Percentiles rank a stretch among this genome's conserved stretches.
Conservation (phyloP, 2,888 invertebrate species). For the Lasioglossum lativentre region DNA sequence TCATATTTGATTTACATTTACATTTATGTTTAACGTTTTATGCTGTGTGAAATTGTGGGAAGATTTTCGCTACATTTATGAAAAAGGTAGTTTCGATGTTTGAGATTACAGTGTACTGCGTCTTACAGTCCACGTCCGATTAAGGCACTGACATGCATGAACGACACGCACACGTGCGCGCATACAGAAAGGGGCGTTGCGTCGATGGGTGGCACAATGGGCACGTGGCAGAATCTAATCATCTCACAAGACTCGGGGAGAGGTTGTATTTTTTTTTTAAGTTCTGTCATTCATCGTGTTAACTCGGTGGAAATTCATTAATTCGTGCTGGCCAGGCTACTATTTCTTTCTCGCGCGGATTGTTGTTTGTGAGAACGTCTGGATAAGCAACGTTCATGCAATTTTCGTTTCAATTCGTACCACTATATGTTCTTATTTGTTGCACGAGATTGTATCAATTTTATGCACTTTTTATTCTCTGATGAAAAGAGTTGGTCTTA, state of each 20-base stretch:
- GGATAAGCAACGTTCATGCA: neutral
- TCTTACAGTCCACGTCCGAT: slow-evolving; percentile 73
- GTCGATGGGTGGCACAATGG: slow-evolving; percentile 72
- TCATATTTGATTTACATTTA: neutral
- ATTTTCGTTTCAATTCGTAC: neutral
- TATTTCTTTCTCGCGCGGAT: neutral
- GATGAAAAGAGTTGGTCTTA: neutral
- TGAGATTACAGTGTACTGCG: slow-evolving; percentile 69
- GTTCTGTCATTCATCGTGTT: slow-evolving; percentile 59
- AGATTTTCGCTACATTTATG: neutral
- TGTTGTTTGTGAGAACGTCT: slow-evolving; percentile 12
- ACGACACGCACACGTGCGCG: slow-evolving; percentile 53
- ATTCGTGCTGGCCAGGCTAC: slow-evolving; percentile 38
- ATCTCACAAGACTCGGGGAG: slow-evolving; percentile 64
- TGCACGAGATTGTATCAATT: neutral
- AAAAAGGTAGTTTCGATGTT: slow-evolving; percentile 20
- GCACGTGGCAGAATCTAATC: slow-evolving; percentile 81
- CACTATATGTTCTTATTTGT: neutral
- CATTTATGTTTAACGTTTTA: neutral
- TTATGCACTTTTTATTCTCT: neutral
- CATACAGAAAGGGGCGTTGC: slow-evolving; percentile 62
- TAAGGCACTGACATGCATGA: slow-evolving; percentile 62
- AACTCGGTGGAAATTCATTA: slow-evolving; percentile 72
- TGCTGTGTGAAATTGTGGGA: neutral
- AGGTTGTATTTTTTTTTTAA: slow-evolving; percentile 54